A percentile compares a stretch with the other conserved stretches of the same genome.
These are phyloP conservation scores for Epizoanthus scotinus DNA, from an alignment of 92 coral and sea anemone genomes.

Conservation along the genomic window DNA sequence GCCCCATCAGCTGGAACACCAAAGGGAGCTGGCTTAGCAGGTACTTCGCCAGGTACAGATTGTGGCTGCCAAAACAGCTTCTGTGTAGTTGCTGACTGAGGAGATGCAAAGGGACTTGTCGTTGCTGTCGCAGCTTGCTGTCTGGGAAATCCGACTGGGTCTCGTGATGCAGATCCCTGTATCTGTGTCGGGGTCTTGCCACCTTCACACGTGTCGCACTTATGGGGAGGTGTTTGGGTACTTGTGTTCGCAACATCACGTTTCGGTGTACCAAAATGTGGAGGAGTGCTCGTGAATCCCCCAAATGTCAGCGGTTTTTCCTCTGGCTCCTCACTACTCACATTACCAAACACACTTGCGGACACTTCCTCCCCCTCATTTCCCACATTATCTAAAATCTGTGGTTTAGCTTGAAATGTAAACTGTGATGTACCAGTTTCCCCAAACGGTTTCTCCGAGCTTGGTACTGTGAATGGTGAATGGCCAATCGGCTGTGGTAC, in stretches of 20 bases:
- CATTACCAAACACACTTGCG: conserved; percentile 50
- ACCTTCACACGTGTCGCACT: conserved; percentile 31
- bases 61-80: conserved; percentile 72
- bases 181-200: background rate
- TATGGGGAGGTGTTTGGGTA: conserved; percentile 45
- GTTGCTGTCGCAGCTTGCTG: conserved; percentile 1
- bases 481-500: conserved; percentile 21
- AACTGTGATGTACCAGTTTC: conserved; percentile 23
- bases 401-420: conserved; percentile 34
- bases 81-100: conserved; percentile 41
- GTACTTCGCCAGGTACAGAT: conserved; percentile 55
- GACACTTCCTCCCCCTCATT: background rate
- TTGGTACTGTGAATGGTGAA: conserved; percentile 21
- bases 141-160: background rate
- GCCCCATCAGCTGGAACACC: conserved; percentile 62
- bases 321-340: conserved; percentile 7
- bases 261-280: conserved; percentile 53
- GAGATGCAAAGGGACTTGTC: conserved; percentile 14
- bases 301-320: conserved; percentile 63
- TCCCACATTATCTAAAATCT: background rate
- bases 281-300: conserved; percentile 48
- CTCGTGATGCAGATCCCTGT: background rate
- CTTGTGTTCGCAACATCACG: conserved; percentile 27
- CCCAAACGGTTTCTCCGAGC: background rate
- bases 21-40: conserved; percentile 53